These are phyloP conservation scores for Petrocephalus schoutedeni DNA, from an alignment of 2,797 vertebrate genomes.

Conservation along the genomic window DNA sequence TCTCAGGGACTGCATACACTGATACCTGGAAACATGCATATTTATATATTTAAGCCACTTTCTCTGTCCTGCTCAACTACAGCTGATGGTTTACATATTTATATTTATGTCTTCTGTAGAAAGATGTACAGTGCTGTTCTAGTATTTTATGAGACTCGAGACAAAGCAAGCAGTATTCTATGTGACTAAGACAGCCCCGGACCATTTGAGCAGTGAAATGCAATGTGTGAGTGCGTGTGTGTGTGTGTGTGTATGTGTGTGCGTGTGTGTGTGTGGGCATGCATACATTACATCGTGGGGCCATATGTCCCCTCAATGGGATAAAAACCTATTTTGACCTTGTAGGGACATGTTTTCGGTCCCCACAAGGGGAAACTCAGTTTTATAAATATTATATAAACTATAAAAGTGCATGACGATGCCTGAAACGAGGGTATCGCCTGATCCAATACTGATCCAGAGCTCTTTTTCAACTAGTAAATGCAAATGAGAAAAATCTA, in stretches of 20 bases:
- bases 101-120: not conserved
- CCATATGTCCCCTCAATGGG: not conserved
- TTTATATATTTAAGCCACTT: not conserved
- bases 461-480: too few species aligned
- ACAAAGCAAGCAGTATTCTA: not conserved
- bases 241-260: too few species aligned
- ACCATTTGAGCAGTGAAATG: not conserved
- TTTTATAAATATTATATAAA: not conserved
- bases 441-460: too few species aligned
- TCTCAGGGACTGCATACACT: slow-evolving; percentile 31
- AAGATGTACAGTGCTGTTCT: not conserved
- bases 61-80: not conserved
- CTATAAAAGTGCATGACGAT: not conserved
- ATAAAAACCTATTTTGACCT: not conserved
- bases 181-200: not conserved
- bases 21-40: slow-evolving; percentile 24
- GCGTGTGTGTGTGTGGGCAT: not conserved
- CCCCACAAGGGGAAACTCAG: not conserved
- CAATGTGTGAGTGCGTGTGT: not conserved
- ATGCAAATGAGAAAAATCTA: too few species aligned
- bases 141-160: not conserved
- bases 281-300: not conserved
- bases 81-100: not conserved
- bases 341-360: not conserved
- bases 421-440: too few species aligned